Base-by-base conservation (phyloP, 92 coral and sea anemone species). In the Galaxea fascicularis region DNA sequence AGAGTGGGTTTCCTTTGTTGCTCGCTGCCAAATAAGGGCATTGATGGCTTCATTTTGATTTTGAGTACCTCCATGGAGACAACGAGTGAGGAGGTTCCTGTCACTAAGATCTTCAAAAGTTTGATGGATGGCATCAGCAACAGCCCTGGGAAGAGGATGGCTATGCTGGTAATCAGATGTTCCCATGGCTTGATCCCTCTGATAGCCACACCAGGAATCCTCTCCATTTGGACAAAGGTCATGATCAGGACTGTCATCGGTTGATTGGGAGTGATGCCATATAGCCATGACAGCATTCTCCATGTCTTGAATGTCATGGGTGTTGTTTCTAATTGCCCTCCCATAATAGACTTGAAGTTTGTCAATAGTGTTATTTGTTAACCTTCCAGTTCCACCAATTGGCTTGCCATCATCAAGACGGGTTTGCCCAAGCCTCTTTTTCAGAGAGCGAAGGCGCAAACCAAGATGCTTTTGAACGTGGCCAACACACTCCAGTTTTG, bases 1-100 rank as follows among this genome's bases (percentile, higher is more conserved):
- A 58, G 92, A 89, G 70, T 89, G 92, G 28, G 82, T 89, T 80
- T 89, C 92, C 56, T 45, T 26, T 71, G 80, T 80, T 4, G 90
- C 90, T 35, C 89, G 80, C 72, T 89, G 90, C 93, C 93, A 89
- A 56, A 85, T 85, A 39, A 89, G 77, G 13, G 93, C 90, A 74
- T 89, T 89, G 93, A 85, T 73, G 57, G 89, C 93, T 80, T 89
- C 92, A 72, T 89, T 89, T 66, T 89, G 74, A 68, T 89, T 89
- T 52, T 89, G 89, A 13, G 89, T 84, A 17, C 92, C 89, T 27
- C 92, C 88, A 83, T 88, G 91, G 0, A 88, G 65, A 74, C 92
- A 83, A 31, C 82, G 24, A 25, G 70, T 66, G 26, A 80, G 77
- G 51, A 87, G 76, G 45, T 82, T 49, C 18, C 17, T n/a, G 41